Evolutionary conservation across 1,140 invertebrate genomes (phyloP), one percentile per base, ranked within the genome.

Genomic region (Choristoneura fumiferana): DNA sequence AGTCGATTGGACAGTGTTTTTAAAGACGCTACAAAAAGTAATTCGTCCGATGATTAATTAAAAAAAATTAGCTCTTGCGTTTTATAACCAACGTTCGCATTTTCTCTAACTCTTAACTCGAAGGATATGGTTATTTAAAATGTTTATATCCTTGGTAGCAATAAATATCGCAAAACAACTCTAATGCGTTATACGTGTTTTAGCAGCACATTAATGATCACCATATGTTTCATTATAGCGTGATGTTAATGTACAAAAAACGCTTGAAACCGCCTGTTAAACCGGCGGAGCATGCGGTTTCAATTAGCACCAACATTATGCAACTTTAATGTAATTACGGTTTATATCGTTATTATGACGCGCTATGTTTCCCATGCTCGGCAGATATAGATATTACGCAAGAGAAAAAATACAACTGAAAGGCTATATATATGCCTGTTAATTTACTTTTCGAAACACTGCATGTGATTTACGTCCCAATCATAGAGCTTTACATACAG

Each of bases 141-240:
- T n/a, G n/a, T n/a, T n/a, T n/a, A n/a, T n/a, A n/a, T n/a, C n/a
- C n/a, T n/a, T n/a, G n/a, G n/a, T n/a, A n/a, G n/a, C n/a, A n/a
- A n/a, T 53, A 18, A 33, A 53, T 53, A 33, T 49, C 6, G 43
- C 43, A 61, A 60, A 52, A 53, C 53, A 64, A 39, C 22, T 58
- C 40, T 67, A 70, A 71, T 68, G 65, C 54, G 39, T 63, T 61
- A 60, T 67, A 54, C 67, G 55, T 73, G 61, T 67, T 65, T 52
- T 15, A 39, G 8, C 22, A 45, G 57, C 36, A 12, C 58, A 36
- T 36, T 70, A 72, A 69, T 62, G 57, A 70, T 65, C 56, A 57
- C 67, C 71, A 71, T 68, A 67, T 71, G 73, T 57, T 64, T 63
- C 49, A 54, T 62, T 55, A 67, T 34, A 52, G 56, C 22, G 57